Percentiles rank a stretch among this genome's conserved stretches.
Conservation (phyloP, 2,797 vertebrate species). For the Pipistrellus kuhlii region DNA sequence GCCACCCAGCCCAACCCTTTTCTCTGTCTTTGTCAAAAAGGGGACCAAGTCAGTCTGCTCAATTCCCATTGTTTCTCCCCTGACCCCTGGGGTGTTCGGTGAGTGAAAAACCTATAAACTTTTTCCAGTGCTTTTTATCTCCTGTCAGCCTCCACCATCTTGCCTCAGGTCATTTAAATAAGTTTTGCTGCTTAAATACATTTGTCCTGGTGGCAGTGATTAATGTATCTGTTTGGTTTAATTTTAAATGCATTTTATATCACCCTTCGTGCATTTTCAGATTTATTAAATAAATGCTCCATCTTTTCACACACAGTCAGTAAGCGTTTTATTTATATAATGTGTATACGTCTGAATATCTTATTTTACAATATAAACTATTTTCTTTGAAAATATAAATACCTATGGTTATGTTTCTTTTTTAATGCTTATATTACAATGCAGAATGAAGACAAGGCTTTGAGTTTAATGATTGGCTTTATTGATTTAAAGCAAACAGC, state of each 20-base stretch:
- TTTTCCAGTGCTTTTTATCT: slow-evolving; percentile 81
- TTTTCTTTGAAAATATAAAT: slow-evolving; percentile 53
- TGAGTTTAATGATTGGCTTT: background rate
- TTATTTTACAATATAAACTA: slow-evolving; percentile 69
- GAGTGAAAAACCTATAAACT: slow-evolving; percentile 71
- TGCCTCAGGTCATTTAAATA: slow-evolving; percentile 87
- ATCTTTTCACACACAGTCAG: slow-evolving; percentile 72
- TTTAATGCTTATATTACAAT: background rate
- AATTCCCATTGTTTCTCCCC: slow-evolving; percentile 53
- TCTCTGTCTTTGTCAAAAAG: slow-evolving; percentile 82
- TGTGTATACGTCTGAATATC: background rate
- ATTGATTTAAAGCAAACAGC: slow-evolving; percentile 37
- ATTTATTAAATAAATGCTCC: slow-evolving; percentile 83
- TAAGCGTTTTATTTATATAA: slow-evolving; percentile 67
- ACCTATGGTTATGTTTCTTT: background rate
- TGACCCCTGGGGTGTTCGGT: slow-evolving; percentile 60
- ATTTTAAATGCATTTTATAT: slow-evolving; percentile 86
- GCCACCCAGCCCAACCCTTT: slow-evolving; percentile 60
- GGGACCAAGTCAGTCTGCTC: slow-evolving; percentile 70
- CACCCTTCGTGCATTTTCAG: slow-evolving; percentile 80
- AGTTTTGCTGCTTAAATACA: slow-evolving; percentile 83
- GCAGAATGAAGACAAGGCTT: slow-evolving; percentile 35
- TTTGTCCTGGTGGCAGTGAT: slow-evolving; percentile 88
- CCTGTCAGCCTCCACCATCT: slow-evolving; percentile 80
- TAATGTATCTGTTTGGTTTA: slow-evolving; percentile 86